Evolutionary conservation across 2,797 vertebrate genomes (phyloP), one percentile per base, ranked within the genome.

Genomic region (Salarias fasciatus): DNA sequence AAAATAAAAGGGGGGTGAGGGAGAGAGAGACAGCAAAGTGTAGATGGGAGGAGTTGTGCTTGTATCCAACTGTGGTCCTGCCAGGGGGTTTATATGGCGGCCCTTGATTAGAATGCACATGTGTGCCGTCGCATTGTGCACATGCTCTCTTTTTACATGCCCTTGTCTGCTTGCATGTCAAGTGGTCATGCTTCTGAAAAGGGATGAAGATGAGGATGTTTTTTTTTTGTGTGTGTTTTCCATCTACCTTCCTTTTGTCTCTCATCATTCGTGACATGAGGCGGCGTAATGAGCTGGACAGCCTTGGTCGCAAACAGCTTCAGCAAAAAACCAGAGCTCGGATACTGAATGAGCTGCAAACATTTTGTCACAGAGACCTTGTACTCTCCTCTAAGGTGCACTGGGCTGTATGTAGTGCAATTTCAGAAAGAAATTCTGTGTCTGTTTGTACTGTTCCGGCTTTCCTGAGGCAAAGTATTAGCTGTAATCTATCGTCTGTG

Each of bases 221-320:
- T 74, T 45, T 72, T 69, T 62, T 69, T 71, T 24, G 24, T 56
- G 75, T 79, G 69, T 69, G 24, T 52, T 80, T 81, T 51, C 65
- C 59, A 64, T 83, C 71, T 65, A 60, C 42, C 54, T 61, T 56
- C 45, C 65, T 75, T 88, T 86, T 87, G 80, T 86, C 62, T 82
- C 72, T 74, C 54, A 68, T 79, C 71, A 62, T 79, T 84, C 72
- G 85, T 63, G 52, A 72, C 68, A 54, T 11, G 47, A 69, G 49
- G 53, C 53, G 29, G 41, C 7, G 43, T 79, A 84, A 86, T 79
- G 81, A 85, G 63, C 52, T 40, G 29, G 62, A 14, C 12, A 51
- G 69, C 83, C 80, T 87, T 75, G 78, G 83, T 62, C 57, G 67
- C 45, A 58, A 49, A 65, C 60, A 82, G 64, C 50, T 33, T 65